Percentiles rank a stretch among this genome's conserved stretches.
Evolutionary conservation across 2,113 vertebrate species (phyloP).

Genomic region (Gallinago jamesoni): DNA sequence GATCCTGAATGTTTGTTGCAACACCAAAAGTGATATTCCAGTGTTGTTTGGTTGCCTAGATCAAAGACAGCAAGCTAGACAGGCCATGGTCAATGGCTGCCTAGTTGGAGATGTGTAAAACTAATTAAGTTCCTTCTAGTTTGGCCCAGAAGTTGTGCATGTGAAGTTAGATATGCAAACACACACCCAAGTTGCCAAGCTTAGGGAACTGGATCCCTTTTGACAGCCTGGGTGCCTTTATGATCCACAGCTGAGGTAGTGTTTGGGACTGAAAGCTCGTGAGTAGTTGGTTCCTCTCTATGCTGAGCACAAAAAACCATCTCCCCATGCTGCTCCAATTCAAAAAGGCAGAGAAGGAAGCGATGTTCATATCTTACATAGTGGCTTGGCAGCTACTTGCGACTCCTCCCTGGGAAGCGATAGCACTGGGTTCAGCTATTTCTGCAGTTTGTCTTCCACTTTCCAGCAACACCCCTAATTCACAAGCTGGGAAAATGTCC

Average conservation of each 20-base stretch:
- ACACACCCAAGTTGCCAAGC: accelerated
- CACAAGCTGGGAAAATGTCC: not conserved
- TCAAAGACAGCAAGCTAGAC: not conserved
- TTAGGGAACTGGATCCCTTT: not conserved
- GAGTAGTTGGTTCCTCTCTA: not conserved
- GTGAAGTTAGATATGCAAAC: not conserved
- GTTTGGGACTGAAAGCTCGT: not conserved
- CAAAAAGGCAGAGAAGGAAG: not conserved
- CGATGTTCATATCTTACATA: accelerated
- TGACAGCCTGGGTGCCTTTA: not conserved
- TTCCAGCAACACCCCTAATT: not conserved
- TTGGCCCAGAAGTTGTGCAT: not conserved
- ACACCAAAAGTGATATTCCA: not conserved
- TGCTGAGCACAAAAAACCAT: not conserved
- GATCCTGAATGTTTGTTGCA: not conserved
- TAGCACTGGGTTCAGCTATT: not conserved
- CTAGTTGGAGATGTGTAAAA: not conserved
- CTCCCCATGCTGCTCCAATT: not conserved
- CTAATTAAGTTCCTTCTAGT: not conserved
- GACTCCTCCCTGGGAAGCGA: not conserved
- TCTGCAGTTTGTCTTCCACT: not conserved
- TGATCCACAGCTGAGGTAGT: not conserved
- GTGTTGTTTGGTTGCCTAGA: not conserved
- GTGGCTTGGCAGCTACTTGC: not conserved
- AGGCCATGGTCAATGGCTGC: not conserved